Conservation (phyloP, 2,888 invertebrate genomes). For the Zaprionus lineosus region DNA sequence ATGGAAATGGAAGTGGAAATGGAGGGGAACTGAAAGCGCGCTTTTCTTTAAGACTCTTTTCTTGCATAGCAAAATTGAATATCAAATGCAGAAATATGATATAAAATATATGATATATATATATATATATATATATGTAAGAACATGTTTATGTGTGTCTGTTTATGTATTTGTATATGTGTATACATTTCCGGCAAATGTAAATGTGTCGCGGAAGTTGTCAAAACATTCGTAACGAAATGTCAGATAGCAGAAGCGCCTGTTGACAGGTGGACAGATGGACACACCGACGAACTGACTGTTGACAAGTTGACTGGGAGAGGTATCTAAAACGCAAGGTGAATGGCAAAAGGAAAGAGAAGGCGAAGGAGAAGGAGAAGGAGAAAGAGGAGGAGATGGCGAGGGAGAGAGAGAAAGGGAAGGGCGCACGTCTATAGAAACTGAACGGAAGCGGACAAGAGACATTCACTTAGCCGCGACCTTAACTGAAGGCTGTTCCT, state of each 20-base stretch:
- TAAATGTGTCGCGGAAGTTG: conserved; percentile 74
- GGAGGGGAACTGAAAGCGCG: neutral
- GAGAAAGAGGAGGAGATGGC: neutral
- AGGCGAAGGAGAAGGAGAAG: neutral
- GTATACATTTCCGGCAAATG: conserved; percentile 71
- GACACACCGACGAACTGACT: neutral
- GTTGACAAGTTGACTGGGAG: neutral
- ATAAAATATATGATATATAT: conserved; percentile 1
- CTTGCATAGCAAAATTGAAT: conserved; percentile 41
- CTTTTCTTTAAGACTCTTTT: conserved; percentile 30
- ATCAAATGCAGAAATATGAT: conserved; percentile 38
- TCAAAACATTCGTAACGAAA: conserved; percentile 67
- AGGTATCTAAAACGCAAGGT: too few relatives aligned
- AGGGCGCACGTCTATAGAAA: neutral
- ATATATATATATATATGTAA: neutral
- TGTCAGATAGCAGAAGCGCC: conserved; percentile 40
- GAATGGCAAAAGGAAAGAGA: neutral
- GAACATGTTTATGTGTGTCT: too few relatives aligned
- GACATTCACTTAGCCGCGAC: conserved; percentile 10
- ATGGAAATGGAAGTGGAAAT: too few relatives aligned
- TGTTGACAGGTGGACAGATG: conserved; percentile 12
- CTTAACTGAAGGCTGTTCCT: conserved; percentile 37
- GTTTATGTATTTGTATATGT: neutral
- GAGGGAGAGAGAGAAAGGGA: neutral
- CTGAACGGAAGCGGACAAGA: neutral